Percentiles rank a stretch among this genome's conserved stretches.
These are phyloP conservation scores for Apis laboriosa DNA, from an alignment of 1,140 invertebrate genomes.

Conservation along the genomic window DNA sequence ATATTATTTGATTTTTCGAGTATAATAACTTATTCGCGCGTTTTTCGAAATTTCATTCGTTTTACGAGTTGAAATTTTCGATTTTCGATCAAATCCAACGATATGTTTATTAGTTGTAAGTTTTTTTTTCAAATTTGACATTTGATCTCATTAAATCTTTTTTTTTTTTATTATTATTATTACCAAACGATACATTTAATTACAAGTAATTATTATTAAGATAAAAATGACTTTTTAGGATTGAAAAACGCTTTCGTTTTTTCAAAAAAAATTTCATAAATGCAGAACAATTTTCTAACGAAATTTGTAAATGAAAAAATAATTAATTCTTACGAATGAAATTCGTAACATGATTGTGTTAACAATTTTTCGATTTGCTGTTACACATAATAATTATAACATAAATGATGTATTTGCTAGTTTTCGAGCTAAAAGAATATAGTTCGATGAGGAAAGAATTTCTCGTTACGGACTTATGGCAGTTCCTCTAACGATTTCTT, in stretches of 20 bases:
- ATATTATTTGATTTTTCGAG: conserved; percentile 17
- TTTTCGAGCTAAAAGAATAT: conserved; percentile 9
- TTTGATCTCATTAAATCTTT: conserved; percentile 59
- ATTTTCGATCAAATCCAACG: not conserved
- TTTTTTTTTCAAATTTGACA: conserved; percentile 50
- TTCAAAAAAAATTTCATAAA: conserved; percentile 25
- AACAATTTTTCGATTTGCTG: not conserved
- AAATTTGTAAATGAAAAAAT: conserved; percentile 10
- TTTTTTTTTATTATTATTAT: conserved; percentile 41
- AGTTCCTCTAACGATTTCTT: conserved; percentile 45
- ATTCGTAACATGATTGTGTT: not conserved
- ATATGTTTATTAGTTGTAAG: conserved; percentile 50
- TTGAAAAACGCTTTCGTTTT: conserved; percentile 29
- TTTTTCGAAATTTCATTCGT: conserved; percentile 48
- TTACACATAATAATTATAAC: not conserved
- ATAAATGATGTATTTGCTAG: conserved; percentile 1
- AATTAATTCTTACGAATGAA: not conserved
- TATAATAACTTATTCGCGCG: conserved; percentile 52
- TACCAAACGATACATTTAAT: too few species aligned
- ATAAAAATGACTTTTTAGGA: conserved; percentile 13
- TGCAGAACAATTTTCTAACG: conserved; percentile 16
- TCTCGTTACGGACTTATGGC: conserved; percentile 48
- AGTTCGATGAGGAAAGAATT: conserved; percentile 13
- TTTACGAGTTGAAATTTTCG: not conserved
- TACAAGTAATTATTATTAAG: conserved; percentile 31